A percentile compares a stretch with the other conserved stretches of the same genome.
phyloP scores from a whole-genome alignment of 2,113 vertebrate species.

The Pagrus major region DNA sequence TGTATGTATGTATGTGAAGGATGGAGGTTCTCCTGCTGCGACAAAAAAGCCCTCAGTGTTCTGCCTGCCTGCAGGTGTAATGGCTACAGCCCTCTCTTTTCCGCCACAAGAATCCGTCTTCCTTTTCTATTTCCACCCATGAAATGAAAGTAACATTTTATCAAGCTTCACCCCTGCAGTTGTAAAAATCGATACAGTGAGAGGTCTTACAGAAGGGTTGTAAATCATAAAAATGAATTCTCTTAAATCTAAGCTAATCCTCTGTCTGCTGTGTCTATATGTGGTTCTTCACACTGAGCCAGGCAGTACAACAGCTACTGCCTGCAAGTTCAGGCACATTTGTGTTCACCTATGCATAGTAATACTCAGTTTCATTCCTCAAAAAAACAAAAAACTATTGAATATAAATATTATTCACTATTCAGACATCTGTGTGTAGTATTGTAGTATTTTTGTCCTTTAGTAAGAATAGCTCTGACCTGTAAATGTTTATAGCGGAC shows the following conservation, averaged over 20 bases:
- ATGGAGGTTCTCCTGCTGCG: slow-evolving; percentile 40
- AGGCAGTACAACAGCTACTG: slow-evolving; percentile 23
- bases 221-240: slow-evolving; percentile 73
- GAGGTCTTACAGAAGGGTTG: slow-evolving; percentile 64
- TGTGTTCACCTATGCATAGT: too few species aligned
- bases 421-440: not conserved
- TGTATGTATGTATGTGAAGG: slow-evolving; percentile 30
- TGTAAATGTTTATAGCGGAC: slow-evolving; percentile 8
- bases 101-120: slow-evolving; percentile 44
- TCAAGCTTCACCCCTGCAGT: slow-evolving; percentile 64
- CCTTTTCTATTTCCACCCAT: slow-evolving; percentile 60
- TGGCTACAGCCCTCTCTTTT: slow-evolving; percentile 25
- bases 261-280: slow-evolving; percentile 20
- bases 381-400: slow-evolving; percentile 5
- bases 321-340: slow-evolving; percentile 12
- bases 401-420: not conserved
- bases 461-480: slow-evolving; percentile 19
- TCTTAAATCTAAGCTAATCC: slow-evolving; percentile 61
- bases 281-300: slow-evolving; percentile 28
- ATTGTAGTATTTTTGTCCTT: not conserved
- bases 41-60: slow-evolving; percentile 63
- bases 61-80: slow-evolving; percentile 59
- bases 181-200: slow-evolving; percentile 77
- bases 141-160: slow-evolving; percentile 79
- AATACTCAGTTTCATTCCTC: slow-evolving; percentile 6